Base-by-base conservation (phyloP, 1,140 invertebrate species). In the Scylla paramamosain region DNA sequence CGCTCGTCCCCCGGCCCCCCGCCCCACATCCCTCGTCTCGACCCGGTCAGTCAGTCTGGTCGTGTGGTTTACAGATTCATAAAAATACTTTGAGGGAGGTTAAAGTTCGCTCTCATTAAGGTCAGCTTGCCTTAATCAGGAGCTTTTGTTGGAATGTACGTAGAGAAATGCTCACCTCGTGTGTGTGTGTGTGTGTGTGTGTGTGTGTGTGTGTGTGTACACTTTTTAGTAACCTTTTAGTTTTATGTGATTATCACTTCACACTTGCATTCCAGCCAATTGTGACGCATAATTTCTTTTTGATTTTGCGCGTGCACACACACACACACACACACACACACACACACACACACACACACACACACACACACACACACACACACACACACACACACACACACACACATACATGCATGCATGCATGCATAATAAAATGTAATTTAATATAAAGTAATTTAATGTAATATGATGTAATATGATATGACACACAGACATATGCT, bases 301-400 rank as follows among this genome's bases (percentile, higher is more conserved):
- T 29, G 16, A 25, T 25, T 89, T 6, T 39, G 39, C 4, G 39
- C 32, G 39, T 25, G 39, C 32, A 90, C 32, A 90, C 32, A 90
- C 32, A 90, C 32, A 48, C 32, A 90, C 32, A 90, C 32, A 90
- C 29, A 39, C 32, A 90, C 32, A 90, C 32, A 90, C 32, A 90
- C 32, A 90, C 32, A 90, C 32, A 90, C 32, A 90, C 32, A 90
- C 32, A 90, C 32, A 90, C 32, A 90, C 32, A 90, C 32, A 90
- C 32, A 48, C 32, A 90, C 32, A 90, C 32, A 90, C 29, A 39
- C 32, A 90, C 32, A 90, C 32, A 90, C 32, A 90, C 32, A 90
- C 32, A 90, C 32, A 90, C 32, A 90, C 32, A 90, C 32, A 90
- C 32, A 90, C 32, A 90, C 32, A 90, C 32, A 90, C 32, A 90